Evolutionary conservation across 2,113 vertebrate species (phyloP).

Genomic region (Leptobrachium leishanense): DNA sequence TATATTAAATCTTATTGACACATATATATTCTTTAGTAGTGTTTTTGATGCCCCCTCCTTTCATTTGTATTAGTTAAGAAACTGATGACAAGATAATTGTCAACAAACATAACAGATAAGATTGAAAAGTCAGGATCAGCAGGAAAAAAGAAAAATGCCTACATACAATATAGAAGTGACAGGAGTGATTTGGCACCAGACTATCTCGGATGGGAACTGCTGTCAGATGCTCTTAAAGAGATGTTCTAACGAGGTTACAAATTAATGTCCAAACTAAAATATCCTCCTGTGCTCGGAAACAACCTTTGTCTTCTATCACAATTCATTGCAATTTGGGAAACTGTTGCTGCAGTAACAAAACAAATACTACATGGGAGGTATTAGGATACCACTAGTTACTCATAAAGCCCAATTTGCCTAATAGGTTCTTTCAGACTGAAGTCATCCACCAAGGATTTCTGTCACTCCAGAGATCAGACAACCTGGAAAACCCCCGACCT

Average conservation of each 20-base stretch:
- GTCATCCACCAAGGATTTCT: too few relatives aligned
- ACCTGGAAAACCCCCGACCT: too few relatives aligned
- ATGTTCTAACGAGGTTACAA: conserved; percentile 13
- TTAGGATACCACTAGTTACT: not conserved
- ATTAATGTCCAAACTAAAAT: conserved; percentile 4
- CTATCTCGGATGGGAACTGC: conserved; percentile 8
- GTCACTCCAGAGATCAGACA: too few relatives aligned
- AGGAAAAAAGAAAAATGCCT: not conserved
- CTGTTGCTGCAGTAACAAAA: not conserved
- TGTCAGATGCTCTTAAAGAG: conserved; percentile 17
- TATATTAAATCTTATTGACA: too few relatives aligned
- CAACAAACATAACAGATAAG: conserved; percentile 8
- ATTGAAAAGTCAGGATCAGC: conserved; percentile 9
- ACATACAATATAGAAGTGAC: conserved; percentile 17
- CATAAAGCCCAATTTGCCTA: not conserved
- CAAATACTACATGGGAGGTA: not conserved
- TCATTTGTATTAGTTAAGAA: not conserved
- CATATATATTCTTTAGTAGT: too few relatives aligned
- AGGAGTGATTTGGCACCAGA: conserved; percentile 12
- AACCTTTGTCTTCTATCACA: not conserved
- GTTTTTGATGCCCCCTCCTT: too few relatives aligned
- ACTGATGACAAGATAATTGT: not conserved
- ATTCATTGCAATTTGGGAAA: not conserved
- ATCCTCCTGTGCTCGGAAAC: not conserved
- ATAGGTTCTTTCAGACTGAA: not conserved